These are phyloP conservation scores for Gymnoscopelus braueri DNA, from an alignment of 2,797 vertebrate species.

Conservation along the genomic window DNA sequence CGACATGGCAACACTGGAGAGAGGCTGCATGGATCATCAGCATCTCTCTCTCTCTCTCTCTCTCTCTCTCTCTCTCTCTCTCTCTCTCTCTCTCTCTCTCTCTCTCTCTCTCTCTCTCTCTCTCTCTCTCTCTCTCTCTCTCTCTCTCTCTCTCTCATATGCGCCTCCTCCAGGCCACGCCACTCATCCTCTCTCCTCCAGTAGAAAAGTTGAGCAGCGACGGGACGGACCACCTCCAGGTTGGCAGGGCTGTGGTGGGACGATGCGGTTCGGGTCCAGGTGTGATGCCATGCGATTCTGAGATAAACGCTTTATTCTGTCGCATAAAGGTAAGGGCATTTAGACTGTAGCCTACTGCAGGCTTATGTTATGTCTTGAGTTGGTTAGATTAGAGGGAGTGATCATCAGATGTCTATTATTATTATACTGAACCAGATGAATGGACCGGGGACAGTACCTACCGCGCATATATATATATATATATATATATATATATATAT, in stretches of 20 bases:
- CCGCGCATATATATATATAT: too few relatives aligned
- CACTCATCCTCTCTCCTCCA: conserved; percentile 65
- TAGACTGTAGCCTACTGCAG: background rate
- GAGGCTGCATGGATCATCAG: too few relatives aligned
- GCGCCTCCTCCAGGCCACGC: conserved; percentile 55
- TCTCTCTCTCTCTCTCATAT: background rate
- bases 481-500: too few relatives aligned
- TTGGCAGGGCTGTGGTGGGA: conserved; percentile 50
- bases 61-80: conserved; percentile 25
- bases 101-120: too few relatives aligned
- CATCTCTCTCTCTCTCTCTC: too few relatives aligned
- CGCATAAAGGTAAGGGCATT: conserved; percentile 70
- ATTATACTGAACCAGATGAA: too few relatives aligned
- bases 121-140: conserved; percentile 43
- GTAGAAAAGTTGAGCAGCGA: conserved; percentile 72
- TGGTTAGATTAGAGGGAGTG: background rate
- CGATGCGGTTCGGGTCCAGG: conserved; percentile 70
- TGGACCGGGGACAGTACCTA: too few relatives aligned
- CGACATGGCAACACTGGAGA: too few relatives aligned
- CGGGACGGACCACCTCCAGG: conserved; percentile 53
- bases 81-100: conserved; percentile 24
- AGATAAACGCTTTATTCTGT: conserved; percentile 33
- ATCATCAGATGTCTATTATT: too few relatives aligned
- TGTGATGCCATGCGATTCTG: conserved; percentile 52
- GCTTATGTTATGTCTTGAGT: conserved; percentile 19